A percentile compares a stretch with the other conserved stretches of the same genome.
Conservation (phyloP, 92 coral and sea anemone species). For the Actinostola sp. region DNA sequence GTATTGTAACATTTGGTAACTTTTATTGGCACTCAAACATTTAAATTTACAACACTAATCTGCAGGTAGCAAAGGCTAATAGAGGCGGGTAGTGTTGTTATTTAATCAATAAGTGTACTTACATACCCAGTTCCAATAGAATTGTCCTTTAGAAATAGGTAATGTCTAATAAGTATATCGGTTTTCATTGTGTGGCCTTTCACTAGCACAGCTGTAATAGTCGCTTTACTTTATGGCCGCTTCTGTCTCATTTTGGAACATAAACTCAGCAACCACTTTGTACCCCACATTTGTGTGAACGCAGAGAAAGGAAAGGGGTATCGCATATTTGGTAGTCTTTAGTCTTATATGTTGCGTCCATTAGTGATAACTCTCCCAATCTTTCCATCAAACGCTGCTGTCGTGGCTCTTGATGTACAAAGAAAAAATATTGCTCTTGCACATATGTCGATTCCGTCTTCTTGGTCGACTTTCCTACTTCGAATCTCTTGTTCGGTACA, state of each 20-base stretch:
- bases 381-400: conserved; percentile 41
- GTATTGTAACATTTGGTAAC: no score
- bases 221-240: neutral
- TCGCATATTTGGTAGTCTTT: conserved; percentile 42
- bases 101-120: no score
- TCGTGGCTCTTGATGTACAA: conserved; percentile 61
- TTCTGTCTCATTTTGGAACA: conserved; percentile 30
- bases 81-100: no score
- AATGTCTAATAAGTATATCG: no score
- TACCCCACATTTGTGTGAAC: conserved; percentile 43
- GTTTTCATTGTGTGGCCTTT: no score
- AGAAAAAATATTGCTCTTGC: conserved; percentile 22
- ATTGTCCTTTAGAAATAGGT: no score
- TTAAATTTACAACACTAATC: no score
- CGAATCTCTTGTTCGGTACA: conserved; percentile 19
- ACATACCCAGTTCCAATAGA: no score
- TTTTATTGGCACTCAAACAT: no score
- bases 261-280: conserved; percentile 43
- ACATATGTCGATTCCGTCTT: no score
- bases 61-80: no score
- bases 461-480: neutral
- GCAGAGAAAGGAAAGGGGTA: conserved; percentile 55
- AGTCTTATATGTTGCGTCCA: conserved; percentile 57
- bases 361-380: conserved; percentile 50
- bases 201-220: no score